phyloP scores from a whole-genome alignment of 2,888 invertebrate species.

The Rapana venosa region DNA sequence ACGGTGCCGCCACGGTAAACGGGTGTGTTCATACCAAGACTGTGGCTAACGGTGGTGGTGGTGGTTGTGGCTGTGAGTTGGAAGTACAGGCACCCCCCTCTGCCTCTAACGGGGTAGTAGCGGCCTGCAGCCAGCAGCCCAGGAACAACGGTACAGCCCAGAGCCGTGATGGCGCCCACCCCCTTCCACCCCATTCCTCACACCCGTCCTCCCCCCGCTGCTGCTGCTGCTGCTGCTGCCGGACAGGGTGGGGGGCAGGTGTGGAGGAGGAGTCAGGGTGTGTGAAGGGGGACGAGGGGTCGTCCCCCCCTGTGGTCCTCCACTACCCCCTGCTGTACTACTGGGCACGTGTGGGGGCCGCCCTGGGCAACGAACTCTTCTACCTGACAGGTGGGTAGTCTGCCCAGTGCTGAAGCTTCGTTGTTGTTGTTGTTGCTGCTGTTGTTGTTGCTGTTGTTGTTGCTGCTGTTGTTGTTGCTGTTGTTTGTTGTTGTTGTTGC shows the following conservation, averaged over 20 bases:
- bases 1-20: conserved; percentile 29
- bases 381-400: conserved; percentile 48
- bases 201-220: not conserved
- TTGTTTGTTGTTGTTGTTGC: no score
- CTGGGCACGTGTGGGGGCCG: conserved; percentile 61
- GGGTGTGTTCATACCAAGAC: not conserved
- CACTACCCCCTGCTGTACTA: conserved; percentile 52
- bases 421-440: no score
- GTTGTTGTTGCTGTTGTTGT: no score
- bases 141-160: not conserved
- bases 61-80: not conserved
- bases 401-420: no score
- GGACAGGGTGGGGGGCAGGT: no score
- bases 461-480: no score
- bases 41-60: not conserved
- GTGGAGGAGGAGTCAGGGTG: not conserved
- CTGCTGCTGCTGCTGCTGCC: not conserved
- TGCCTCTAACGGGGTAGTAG: not conserved
- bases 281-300: not conserved
- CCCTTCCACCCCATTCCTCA: not conserved
- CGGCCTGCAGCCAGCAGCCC: not conserved
- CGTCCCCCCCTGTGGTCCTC: not conserved
- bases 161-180: not conserved
- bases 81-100: not conserved
- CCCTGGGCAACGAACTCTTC: conserved; percentile 67